Percentiles rank a stretch among this genome's conserved stretches.
These are phyloP conservation scores for Tuberolachnus salignus DNA, from an alignment of 2,888 invertebrate species.

Conservation along the genomic window DNA sequence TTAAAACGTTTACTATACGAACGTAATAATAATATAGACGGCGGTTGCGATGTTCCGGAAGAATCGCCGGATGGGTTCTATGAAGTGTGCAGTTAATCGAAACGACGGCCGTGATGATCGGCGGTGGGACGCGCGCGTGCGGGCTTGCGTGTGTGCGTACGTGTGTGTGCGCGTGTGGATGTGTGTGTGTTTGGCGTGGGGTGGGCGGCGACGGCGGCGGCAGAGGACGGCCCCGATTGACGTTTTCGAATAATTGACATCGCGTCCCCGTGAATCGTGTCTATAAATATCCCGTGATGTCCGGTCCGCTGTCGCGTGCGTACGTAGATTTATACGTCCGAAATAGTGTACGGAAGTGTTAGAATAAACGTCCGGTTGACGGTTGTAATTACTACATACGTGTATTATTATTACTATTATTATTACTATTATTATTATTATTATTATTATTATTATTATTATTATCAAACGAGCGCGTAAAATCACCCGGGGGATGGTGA, in stretches of 20 bases:
- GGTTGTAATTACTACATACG: neutral
- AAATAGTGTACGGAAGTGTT: neutral
- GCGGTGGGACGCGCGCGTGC: neutral
- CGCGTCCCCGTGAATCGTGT: neutral
- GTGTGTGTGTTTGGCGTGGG: too few relatives aligned
- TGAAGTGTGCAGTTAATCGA: conserved; percentile 27
- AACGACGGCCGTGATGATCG: conserved; percentile 13
- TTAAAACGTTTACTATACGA: too few relatives aligned
- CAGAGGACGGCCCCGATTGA: neutral
- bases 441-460: neutral
- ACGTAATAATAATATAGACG: too few relatives aligned
- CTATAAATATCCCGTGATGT: neutral
- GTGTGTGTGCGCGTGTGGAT: too few relatives aligned
- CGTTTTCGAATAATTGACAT: conserved; percentile 5
- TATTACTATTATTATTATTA: too few relatives aligned
- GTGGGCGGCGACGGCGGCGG: too few relatives aligned
- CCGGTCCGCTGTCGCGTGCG: neutral
- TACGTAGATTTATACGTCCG: neutral
- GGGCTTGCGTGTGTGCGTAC: too few relatives aligned
- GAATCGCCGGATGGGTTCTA: neutral
- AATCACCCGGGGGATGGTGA: too few relatives aligned
- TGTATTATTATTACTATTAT: too few relatives aligned
- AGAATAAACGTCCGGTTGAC: neutral
- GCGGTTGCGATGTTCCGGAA: too few relatives aligned
- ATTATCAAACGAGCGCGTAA: neutral